Evolutionary conservation across 2,113 vertebrate species (phyloP).

Genomic region (Tachysurus vachellii): DNA sequence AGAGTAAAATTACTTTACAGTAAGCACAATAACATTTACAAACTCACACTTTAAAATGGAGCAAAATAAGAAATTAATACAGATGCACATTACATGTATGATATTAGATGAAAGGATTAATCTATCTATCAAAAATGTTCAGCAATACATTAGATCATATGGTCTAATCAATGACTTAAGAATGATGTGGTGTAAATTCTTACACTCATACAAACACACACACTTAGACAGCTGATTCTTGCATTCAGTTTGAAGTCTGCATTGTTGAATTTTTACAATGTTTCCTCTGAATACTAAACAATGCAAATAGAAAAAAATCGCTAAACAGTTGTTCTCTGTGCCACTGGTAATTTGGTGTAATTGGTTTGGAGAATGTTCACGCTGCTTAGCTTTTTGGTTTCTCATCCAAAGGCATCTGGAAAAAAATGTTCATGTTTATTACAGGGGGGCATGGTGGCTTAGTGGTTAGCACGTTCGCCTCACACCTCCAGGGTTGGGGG

Average conservation of each 20-base stretch:
- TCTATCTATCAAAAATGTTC: neutral
- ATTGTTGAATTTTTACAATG: neutral
- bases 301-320: neutral
- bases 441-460: too few relatives aligned
- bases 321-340: neutral
- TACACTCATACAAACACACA: neutral
- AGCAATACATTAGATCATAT: neutral
- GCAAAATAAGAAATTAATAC: neutral
- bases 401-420: neutral
- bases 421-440: neutral
- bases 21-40: neutral
- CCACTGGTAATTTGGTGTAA: neutral
- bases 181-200: neutral
- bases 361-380: neutral
- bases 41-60: neutral
- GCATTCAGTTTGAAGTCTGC: neutral
- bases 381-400: neutral
- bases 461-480: too few relatives aligned
- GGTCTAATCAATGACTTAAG: neutral
- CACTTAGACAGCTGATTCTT: neutral
- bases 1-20: neutral
- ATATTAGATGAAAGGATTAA: neutral
- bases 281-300: neutral
- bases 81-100: neutral
- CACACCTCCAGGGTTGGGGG: too few relatives aligned